Conservation (phyloP, 1,140 invertebrate genomes). For the Camponotus vicinus region DNA sequence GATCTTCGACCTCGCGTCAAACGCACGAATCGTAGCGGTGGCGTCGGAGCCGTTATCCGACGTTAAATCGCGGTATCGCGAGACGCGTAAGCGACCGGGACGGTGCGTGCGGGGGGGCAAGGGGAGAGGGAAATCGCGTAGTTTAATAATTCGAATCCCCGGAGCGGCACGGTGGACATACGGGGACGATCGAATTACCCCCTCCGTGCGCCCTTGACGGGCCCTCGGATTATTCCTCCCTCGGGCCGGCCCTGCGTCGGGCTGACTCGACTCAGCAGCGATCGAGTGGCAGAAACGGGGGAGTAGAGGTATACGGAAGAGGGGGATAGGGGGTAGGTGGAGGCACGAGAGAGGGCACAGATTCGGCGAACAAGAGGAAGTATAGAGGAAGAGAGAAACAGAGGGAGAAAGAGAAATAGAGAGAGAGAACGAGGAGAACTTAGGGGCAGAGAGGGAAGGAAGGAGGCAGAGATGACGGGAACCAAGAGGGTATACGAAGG, state of each 20-base stretch:
- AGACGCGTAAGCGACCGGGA: background rate
- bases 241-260: conserved; percentile 61
- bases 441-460: background rate
- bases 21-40: conserved; percentile 33
- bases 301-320: background rate
- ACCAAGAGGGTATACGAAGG: conserved; percentile 29
- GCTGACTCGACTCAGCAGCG: conserved; percentile 62
- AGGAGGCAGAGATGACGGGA: conserved; percentile 45
- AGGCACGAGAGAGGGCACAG: conserved; percentile 46
- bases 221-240: conserved; percentile 43
- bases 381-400: background rate
- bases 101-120: background rate
- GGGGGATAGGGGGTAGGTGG: conserved; percentile 12
- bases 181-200: conserved; percentile 55
- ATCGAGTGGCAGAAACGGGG: conserved; percentile 54
- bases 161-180: conserved; percentile 37
- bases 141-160: conserved; percentile 54
- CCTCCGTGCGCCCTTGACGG: conserved; percentile 47
- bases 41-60: conserved; percentile 51
- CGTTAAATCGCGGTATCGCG: conserved; percentile 52
- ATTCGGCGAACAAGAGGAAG: conserved; percentile 51
- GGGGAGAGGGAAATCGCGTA: conserved; percentile 50
- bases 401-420: conserved; percentile 18
- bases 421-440: conserved; percentile 10
- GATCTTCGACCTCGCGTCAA: conserved; percentile 50